A percentile compares a stretch with the other conserved stretches of the same genome.
phyloP scores from a whole-genome alignment of 2,888 invertebrate species.

The Hirtodrosophila confusa region DNA sequence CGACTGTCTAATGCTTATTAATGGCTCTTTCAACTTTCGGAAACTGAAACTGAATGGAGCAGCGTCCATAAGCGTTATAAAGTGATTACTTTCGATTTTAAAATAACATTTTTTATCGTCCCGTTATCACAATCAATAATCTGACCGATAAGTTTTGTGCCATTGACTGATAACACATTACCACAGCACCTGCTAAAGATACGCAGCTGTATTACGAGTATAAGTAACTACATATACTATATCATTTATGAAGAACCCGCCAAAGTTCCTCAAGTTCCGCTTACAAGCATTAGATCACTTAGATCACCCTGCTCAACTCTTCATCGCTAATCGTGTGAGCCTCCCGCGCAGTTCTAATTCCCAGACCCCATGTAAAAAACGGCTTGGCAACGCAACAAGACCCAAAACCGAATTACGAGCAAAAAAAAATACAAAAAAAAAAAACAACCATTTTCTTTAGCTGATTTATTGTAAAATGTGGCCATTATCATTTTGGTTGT shows the following conservation, averaged over 20 bases:
- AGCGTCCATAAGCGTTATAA: background rate
- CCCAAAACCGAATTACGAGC: slow-evolving; percentile 28
- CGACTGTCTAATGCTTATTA: slow-evolving; percentile 24
- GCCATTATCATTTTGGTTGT: slow-evolving; percentile 51
- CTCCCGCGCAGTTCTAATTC: slow-evolving; percentile 45
- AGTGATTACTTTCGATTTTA: background rate
- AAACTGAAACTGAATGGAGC: slow-evolving; percentile 4
- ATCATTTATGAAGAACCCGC: no score
- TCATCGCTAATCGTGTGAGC: no score
- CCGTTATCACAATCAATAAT: background rate
- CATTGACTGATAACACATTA: slow-evolving; percentile 5
- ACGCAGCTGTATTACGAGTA: no score
- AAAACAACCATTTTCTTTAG: slow-evolving; percentile 45
- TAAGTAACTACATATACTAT: no score
- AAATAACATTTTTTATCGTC: background rate
- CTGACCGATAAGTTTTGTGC: background rate
- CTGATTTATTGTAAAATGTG: slow-evolving; percentile 60
- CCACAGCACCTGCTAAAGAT: no score
- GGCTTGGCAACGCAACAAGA: slow-evolving; percentile 46
- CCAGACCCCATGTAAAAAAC: slow-evolving; percentile 25
- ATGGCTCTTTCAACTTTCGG: slow-evolving; percentile 16
- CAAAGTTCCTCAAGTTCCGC: background rate
- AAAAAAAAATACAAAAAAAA: slow-evolving; percentile 7
- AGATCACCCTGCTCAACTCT: no score
- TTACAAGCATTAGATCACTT: no score